Evolutionary conservation across 2,888 invertebrate genomes (phyloP).

Genomic region (Mechanitis mazaeus): DNA sequence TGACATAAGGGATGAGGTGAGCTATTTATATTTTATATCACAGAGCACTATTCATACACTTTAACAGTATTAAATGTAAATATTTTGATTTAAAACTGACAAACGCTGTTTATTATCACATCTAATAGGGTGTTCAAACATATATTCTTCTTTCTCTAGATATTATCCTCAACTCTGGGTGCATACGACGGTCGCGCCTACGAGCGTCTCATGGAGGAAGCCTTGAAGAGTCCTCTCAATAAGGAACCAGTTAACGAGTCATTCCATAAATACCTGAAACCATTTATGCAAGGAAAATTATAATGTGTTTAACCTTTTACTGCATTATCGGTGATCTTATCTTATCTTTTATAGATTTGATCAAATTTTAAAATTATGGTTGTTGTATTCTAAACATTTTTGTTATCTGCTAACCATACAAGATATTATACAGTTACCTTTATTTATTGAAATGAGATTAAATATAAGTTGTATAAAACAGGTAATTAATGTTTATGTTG

Average conservation of each 20-base stretch:
- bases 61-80: neutral
- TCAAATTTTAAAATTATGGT: no score
- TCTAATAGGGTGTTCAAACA: neutral
- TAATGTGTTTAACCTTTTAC: slow-evolving; percentile 45
- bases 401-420: no score
- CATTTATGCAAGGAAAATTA: slow-evolving; percentile 84
- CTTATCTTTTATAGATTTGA: no score
- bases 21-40: neutral
- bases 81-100: neutral
- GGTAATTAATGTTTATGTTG: no score
- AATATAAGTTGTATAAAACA: no score
- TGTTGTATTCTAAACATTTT: no score
- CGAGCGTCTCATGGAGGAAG: slow-evolving; percentile 85
- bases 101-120: no score
- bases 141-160: slow-evolving; percentile 36
- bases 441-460: no score
- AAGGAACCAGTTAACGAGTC: slow-evolving; percentile 85
- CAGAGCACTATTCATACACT: neutral
- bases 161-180: slow-evolving; percentile 84
- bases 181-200: slow-evolving; percentile 90
- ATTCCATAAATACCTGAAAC: slow-evolving; percentile 84
- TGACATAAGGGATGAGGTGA: slow-evolving; percentile 86
- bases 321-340: no score
- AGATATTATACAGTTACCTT: no score
- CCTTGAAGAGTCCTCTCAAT: slow-evolving; percentile 88